Evolutionary conservation across 2,113 vertebrate species (phyloP).

Genomic region (Leptosomus discolor): DNA sequence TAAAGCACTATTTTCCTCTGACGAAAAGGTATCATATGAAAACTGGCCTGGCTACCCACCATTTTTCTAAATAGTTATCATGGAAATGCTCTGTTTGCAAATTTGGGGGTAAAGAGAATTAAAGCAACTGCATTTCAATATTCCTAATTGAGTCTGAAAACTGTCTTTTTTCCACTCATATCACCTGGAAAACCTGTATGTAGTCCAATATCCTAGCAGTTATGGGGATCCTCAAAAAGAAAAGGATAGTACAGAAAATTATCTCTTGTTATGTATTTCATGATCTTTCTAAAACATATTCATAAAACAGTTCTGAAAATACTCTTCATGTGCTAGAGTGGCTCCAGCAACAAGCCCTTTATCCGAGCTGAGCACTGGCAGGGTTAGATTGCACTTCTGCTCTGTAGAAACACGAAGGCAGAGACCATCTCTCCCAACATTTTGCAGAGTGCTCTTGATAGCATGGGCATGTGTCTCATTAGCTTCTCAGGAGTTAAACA

Average conservation of each 20-base stretch:
- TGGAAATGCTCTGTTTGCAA: not conserved
- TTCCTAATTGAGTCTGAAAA: not conserved
- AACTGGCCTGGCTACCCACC: not conserved
- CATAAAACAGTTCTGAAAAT: not conserved
- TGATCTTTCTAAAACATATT: not conserved
- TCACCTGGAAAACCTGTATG: not conserved
- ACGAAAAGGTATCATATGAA: not conserved
- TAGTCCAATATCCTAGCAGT: not conserved
- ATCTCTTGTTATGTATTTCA: not conserved
- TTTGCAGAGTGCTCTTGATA: not conserved
- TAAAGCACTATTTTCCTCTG: not conserved
- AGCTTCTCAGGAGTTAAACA: not conserved
- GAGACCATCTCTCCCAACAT: rapidly evolving
- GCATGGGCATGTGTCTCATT: not conserved
- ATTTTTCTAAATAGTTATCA: not conserved
- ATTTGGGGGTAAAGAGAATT: not conserved
- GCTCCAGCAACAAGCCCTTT: not conserved
- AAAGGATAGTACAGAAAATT: not conserved
- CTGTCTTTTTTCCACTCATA: not conserved
- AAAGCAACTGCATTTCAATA: not conserved
- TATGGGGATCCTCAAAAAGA: not conserved
- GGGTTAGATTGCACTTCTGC: not conserved
- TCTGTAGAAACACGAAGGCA: not conserved
- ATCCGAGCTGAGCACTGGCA: not conserved
- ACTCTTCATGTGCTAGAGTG: not conserved